Evolutionary conservation across 2,888 invertebrate genomes (phyloP).

Genomic region (Blastobasis adustella): DNA sequence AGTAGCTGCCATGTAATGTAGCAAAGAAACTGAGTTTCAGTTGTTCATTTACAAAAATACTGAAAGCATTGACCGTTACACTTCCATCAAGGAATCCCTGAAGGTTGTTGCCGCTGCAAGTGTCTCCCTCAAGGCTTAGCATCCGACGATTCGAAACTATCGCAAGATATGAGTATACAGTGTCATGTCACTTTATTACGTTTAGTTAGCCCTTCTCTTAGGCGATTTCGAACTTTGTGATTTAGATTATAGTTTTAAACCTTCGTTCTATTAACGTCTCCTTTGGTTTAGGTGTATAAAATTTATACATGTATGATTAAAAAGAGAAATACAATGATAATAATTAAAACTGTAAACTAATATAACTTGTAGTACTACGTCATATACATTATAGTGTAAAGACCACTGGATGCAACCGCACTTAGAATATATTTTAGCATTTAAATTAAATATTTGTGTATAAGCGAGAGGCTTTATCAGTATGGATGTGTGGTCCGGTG

Average conservation of each 20-base stretch:
- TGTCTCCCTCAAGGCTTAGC: background rate
- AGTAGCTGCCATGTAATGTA: too few species aligned
- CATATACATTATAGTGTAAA: slow-evolving; percentile 34
- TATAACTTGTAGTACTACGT: slow-evolving; percentile 25
- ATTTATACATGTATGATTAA: slow-evolving; percentile 21
- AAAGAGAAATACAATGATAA: slow-evolving; percentile 21
- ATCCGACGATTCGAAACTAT: background rate
- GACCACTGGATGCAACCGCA: slow-evolving; percentile 36
- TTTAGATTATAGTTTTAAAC: slow-evolving; percentile 23
- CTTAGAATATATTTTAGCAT: slow-evolving; percentile 48
- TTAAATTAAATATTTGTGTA: slow-evolving; percentile 36
- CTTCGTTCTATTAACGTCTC: slow-evolving; percentile 18
- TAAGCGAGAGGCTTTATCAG: slow-evolving; percentile 52
- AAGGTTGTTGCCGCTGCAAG: background rate
- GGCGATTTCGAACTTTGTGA: slow-evolving; percentile 25
- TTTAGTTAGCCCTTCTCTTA: slow-evolving; percentile 4
- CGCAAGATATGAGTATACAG: slow-evolving; percentile 5
- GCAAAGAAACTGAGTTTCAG: too few species aligned
- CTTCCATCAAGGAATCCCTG: background rate
- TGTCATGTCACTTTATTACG: slow-evolving; percentile 1
- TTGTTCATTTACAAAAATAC: background rate
- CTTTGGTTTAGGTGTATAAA: slow-evolving; percentile 32
- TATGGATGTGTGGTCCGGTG: slow-evolving; percentile 14
- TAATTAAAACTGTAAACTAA: slow-evolving; percentile 34
- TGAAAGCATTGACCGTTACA: background rate